Percentiles rank a stretch among this genome's conserved stretches.
These are phyloP conservation scores for Bombus terrestris DNA, from an alignment of 1,140 invertebrate genomes.

Conservation along the genomic window DNA sequence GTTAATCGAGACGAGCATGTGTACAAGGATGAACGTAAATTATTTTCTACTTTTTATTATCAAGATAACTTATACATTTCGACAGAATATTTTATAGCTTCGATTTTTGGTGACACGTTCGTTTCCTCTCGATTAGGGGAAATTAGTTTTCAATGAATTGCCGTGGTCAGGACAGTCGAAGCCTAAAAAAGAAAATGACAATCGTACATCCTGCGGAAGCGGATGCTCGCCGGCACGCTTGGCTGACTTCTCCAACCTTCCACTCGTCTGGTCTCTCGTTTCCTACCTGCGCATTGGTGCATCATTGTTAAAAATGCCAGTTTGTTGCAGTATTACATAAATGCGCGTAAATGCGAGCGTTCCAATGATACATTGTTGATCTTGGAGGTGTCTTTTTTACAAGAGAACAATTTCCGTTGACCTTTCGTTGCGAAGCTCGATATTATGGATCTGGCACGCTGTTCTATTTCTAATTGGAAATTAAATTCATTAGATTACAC, in stretches of 20 bases:
- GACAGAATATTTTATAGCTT: not conserved
- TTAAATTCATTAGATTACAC: not conserved
- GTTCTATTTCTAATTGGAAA: not conserved
- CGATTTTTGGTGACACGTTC: not conserved
- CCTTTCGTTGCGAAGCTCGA: not conserved
- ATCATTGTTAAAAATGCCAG: constrained; percentile 27
- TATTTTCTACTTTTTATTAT: no score
- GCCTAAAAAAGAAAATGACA: constrained; percentile 63
- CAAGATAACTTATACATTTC: not conserved
- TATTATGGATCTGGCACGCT: no score
- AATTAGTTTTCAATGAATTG: constrained; percentile 21
- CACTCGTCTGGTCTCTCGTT: constrained; percentile 3
- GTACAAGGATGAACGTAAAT: no score
- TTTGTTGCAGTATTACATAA: constrained; percentile 47
- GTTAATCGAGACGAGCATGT: no score
- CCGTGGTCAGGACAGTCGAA: not conserved
- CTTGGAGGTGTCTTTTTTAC: not conserved
- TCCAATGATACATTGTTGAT: not conserved
- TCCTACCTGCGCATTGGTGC: constrained; percentile 33
- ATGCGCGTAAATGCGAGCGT: not conserved
- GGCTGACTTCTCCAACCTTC: constrained; percentile 71
- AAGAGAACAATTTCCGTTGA: not conserved
- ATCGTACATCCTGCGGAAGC: constrained; percentile 81
- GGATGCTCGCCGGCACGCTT: constrained; percentile 79
- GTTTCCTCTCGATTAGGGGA: constrained; percentile 12